Evolutionary conservation across 2,113 vertebrate genomes (phyloP).

Genomic region (Gulo gulo): DNA sequence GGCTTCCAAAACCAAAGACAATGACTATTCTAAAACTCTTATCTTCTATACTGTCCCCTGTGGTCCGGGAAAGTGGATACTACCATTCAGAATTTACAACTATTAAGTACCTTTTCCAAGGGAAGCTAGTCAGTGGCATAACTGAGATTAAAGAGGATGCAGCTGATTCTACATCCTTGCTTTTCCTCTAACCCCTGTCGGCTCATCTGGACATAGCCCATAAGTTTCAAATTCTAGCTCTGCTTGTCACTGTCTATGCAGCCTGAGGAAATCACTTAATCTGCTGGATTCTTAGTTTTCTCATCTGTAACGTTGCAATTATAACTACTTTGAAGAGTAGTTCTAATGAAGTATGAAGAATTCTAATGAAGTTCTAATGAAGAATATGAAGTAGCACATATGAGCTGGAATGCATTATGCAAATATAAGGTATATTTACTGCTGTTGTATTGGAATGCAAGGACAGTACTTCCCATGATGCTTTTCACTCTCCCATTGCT

Average conservation of each 20-base stretch:
- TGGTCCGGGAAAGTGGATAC: not conserved
- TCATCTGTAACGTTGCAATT: not conserved
- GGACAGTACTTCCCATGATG: not conserved
- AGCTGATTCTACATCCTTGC: not conserved
- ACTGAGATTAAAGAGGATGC: not conserved
- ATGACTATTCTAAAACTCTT: not conserved
- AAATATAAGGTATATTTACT: slow-evolving; percentile 42
- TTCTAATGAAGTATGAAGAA: not conserved
- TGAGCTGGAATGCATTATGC: not conserved
- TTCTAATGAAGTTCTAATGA: no score
- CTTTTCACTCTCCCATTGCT: not conserved
- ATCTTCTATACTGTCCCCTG: not conserved
- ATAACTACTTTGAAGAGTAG: not conserved
- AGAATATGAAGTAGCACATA: not conserved
- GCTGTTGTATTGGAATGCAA: slow-evolving; percentile 9
- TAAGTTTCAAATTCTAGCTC: not conserved
- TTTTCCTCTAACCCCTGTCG: not conserved
- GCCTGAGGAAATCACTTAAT: not conserved
- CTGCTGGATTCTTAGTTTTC: not conserved
- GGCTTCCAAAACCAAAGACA: not conserved
- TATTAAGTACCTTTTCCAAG: not conserved
- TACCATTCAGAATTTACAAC: not conserved
- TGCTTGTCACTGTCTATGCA: not conserved
- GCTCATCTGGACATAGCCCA: not conserved
- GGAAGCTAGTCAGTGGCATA: not conserved